A percentile compares a stretch with the other conserved stretches of the same genome.
phyloP scores from a whole-genome alignment of 2,888 invertebrate species.

The Philonicus albiceps region DNA sequence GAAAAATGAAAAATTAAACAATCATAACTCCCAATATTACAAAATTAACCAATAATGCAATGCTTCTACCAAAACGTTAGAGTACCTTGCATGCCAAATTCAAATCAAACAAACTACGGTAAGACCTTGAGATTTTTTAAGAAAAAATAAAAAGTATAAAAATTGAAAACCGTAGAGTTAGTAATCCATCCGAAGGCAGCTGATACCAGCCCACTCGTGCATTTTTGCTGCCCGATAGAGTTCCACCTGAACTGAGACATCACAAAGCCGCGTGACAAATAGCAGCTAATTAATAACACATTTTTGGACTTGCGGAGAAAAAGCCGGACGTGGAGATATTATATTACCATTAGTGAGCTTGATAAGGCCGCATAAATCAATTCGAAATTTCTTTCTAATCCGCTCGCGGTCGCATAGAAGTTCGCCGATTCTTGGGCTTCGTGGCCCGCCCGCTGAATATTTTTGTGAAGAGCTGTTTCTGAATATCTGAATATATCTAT shows the following conservation, averaged over 20 bases:
- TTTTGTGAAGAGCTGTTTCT: not conserved
- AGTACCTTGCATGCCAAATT: not conserved
- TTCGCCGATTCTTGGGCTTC: constrained; percentile 5
- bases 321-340: constrained; percentile 6
- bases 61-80: not conserved
- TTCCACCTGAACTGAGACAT: constrained; percentile 20
- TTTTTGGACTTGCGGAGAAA: not conserved
- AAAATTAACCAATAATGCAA: not conserved
- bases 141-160: not conserved
- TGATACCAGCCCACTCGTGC: constrained; percentile 10
- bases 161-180: not conserved
- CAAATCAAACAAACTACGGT: not conserved
- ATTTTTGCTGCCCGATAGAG: not conserved
- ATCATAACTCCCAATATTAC: not conserved
- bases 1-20: not conserved
- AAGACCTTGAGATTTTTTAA: not conserved
- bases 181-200: not conserved
- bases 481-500: not conserved
- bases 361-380: constrained; percentile 29
- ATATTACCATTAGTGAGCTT: constrained; percentile 36
- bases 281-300: constrained; percentile 22
- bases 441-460: not conserved
- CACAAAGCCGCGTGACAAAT: constrained; percentile 16
- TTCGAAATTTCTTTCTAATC: constrained; percentile 37
- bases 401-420: not conserved